Conservation (phyloP, 2,888 invertebrate species). For the Octodonta nipae region DNA sequence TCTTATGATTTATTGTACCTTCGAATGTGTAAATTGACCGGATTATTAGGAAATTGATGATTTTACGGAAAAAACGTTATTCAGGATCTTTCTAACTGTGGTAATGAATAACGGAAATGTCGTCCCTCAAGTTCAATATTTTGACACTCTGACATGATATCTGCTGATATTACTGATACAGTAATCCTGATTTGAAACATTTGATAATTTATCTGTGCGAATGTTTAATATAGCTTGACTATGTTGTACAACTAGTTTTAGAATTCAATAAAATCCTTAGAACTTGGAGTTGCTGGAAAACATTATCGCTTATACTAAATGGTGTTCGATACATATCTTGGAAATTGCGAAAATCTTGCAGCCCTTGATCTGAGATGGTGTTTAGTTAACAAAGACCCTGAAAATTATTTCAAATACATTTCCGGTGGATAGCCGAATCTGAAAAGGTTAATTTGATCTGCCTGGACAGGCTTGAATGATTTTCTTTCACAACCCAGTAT, state of each 20-base stretch:
- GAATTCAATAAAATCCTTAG: conserved; percentile 52
- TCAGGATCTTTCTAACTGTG: too few species aligned
- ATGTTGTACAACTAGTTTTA: conserved; percentile 53
- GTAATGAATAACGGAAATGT: too few species aligned
- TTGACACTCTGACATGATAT: conserved; percentile 52
- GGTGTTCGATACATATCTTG: conserved; percentile 61
- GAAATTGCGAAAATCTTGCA: conserved; percentile 54
- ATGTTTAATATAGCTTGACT: conserved; percentile 49
- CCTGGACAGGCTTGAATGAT: conserved; percentile 69
- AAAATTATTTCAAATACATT: conserved; percentile 55
- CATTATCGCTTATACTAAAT: conserved; percentile 56
- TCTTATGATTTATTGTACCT: too few species aligned
- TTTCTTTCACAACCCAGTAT: conserved; percentile 60
- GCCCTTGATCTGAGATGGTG: conserved; percentile 89
- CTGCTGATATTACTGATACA: conserved; percentile 55
- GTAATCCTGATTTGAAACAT: conserved; percentile 59
- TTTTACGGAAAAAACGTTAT: too few species aligned
- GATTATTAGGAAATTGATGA: too few species aligned
- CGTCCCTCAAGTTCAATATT: conserved; percentile 10
- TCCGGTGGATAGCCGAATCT: conserved; percentile 44
- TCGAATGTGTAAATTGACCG: too few species aligned
- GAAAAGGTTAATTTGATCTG: conserved; percentile 57
- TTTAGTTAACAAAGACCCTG: conserved; percentile 51
- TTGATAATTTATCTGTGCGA: conserved; percentile 65
- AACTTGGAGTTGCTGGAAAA: conserved; percentile 80